Conservation (phyloP, 1,140 invertebrate species). For the Diplogasteroides magnus region DNA sequence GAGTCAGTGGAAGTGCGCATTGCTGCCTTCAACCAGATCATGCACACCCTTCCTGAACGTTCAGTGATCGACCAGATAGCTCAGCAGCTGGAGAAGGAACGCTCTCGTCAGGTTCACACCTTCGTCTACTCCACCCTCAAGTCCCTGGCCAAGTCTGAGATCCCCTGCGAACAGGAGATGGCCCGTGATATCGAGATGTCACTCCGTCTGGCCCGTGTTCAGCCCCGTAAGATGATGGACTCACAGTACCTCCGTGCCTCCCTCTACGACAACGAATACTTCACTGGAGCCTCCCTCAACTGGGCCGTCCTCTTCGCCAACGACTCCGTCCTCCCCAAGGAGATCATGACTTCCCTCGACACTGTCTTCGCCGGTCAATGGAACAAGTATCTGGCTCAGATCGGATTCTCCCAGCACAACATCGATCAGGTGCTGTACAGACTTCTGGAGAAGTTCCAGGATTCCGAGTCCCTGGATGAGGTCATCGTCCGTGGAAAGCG, state of each 20-base stretch:
- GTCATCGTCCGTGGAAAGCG: slow-evolving; percentile 10
- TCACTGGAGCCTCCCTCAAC: slow-evolving; percentile 27
- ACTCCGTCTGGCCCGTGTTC: slow-evolving; percentile 7
- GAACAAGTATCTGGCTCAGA: slow-evolving; percentile 26
- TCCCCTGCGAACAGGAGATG: slow-evolving; percentile 12
- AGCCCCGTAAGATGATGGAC: neutral
- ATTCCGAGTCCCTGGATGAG: slow-evolving; percentile 12
- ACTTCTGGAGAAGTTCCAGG: slow-evolving; percentile 21
- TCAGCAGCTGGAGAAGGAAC: slow-evolving; percentile 36
- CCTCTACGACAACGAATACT: slow-evolving; percentile 17
- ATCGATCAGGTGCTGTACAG: slow-evolving; percentile 21
- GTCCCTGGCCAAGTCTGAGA: slow-evolving; percentile 7
- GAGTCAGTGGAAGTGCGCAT: slow-evolving; percentile 49
- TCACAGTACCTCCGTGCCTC: slow-evolving; percentile 11
- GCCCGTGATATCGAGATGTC: slow-evolving; percentile 12
- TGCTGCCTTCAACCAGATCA: slow-evolving; percentile 35
- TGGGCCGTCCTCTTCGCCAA: slow-evolving; percentile 28
- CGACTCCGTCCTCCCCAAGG: slow-evolving; percentile 35
- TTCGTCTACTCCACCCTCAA: slow-evolving; percentile 33
- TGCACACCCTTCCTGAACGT: slow-evolving; percentile 31
- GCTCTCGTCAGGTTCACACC: slow-evolving; percentile 45
- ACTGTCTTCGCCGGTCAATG: slow-evolving; percentile 34
- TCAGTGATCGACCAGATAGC: slow-evolving; percentile 37
- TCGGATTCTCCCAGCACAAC: slow-evolving; percentile 35
- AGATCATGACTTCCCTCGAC: slow-evolving; percentile 28